phyloP scores from a whole-genome alignment of 1,140 invertebrate species.

The Danaus plexippus region DNA sequence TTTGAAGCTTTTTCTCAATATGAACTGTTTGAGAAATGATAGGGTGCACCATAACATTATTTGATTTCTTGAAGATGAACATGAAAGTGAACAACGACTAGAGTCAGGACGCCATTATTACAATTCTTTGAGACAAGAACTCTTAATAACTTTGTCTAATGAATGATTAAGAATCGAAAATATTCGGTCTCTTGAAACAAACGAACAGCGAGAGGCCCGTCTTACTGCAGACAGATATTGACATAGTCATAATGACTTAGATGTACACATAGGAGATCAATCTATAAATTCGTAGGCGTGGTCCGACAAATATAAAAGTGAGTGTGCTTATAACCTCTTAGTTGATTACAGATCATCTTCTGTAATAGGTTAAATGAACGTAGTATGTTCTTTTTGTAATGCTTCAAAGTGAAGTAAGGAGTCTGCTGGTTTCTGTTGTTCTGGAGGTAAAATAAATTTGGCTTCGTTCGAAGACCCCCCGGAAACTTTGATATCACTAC shows the following conservation, averaged over 20 bases:
- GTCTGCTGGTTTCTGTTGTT: slow-evolving; percentile 8
- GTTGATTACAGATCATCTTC: slow-evolving; percentile 22
- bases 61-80: slow-evolving; percentile 16
- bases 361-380: slow-evolving; percentile 20
- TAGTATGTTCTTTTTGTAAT: slow-evolving; percentile 24
- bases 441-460: no score
- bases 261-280: background rate
- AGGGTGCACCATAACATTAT: no score
- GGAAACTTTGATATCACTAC: no score
- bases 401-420: slow-evolving; percentile 26
- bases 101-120: slow-evolving; percentile 13
- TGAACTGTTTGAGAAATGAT: slow-evolving; percentile 4
- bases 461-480: no score
- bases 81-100: slow-evolving; percentile 9
- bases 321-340: slow-evolving; percentile 19
- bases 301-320: slow-evolving; percentile 17
- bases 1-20: slow-evolving; percentile 5
- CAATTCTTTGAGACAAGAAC: slow-evolving; percentile 10
- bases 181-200: slow-evolving; percentile 3
- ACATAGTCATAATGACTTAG: no score
- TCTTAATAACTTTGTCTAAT: slow-evolving; percentile 11
- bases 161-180: slow-evolving; percentile 10
- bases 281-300: slow-evolving; percentile 14
- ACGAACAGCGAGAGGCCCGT: no score
- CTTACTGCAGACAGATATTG: no score